phyloP scores from a whole-genome alignment of 2,888 invertebrate genomes.

The Biston betularia region DNA sequence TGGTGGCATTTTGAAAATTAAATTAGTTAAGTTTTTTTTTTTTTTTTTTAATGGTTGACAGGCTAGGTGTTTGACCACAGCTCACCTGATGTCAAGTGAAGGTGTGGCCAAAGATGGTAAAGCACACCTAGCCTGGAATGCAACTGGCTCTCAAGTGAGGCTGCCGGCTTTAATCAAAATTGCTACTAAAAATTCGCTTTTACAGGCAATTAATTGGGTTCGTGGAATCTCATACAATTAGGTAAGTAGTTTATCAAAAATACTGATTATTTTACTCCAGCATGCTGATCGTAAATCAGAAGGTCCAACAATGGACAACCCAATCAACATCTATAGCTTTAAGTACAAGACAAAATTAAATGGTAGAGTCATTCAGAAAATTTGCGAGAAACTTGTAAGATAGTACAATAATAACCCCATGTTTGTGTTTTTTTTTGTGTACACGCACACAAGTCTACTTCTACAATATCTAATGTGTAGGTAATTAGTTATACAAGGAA shows the following conservation, averaged over 20 bases:
- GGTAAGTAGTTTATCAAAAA: slow-evolving; percentile 3
- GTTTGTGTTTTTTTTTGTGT: too few relatives aligned
- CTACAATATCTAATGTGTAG: slow-evolving; percentile 19
- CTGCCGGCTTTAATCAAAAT: too few relatives aligned
- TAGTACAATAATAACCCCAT: background rate
- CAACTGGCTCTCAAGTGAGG: too few relatives aligned
- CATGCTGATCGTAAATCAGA: background rate
- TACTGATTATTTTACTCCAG: slow-evolving; percentile 1
- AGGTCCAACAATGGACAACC: slow-evolving; percentile 1
- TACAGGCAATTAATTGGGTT: slow-evolving; percentile 23
- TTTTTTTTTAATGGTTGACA: too few relatives aligned
- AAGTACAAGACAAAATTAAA: background rate
- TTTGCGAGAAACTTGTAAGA: background rate
- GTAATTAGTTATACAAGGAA: slow-evolving; percentile 24
- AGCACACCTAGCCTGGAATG: too few relatives aligned
- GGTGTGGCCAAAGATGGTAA: too few relatives aligned
- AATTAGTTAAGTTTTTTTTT: slow-evolving; percentile 49
- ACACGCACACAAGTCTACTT: slow-evolving; percentile 9
- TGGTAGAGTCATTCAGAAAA: background rate
- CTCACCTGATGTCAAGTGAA: too few relatives aligned
- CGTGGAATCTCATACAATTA: background rate
- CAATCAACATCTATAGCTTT: background rate
- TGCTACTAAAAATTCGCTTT: slow-evolving; percentile 16
- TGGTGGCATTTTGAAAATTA: slow-evolving; percentile 42
- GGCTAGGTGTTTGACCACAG: too few relatives aligned